Conservation (phyloP, 35 echinoderm and acorn worm genomes). For the Heliocidaris erythrogramma region DNA sequence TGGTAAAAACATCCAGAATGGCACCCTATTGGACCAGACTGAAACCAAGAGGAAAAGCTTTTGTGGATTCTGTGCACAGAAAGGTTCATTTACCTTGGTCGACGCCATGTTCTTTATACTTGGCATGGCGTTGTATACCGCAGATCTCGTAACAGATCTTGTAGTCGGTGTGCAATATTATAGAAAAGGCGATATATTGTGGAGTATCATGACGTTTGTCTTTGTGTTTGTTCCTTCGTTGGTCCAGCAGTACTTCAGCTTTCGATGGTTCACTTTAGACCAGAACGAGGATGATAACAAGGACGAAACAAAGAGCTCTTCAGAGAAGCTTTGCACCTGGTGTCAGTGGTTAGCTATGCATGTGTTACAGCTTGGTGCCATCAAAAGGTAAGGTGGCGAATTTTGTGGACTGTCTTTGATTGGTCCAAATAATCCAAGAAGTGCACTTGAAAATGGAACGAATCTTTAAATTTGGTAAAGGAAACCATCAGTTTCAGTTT, state of each 20-base stretch:
- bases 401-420: too few species aligned
- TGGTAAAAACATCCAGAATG: background rate
- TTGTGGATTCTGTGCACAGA: background rate
- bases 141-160: slow-evolving; percentile 79
- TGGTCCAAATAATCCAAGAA: too few species aligned
- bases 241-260: slow-evolving; percentile 50
- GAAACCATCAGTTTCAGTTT: too few species aligned
- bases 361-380: slow-evolving; percentile 76
- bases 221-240: slow-evolving; percentile 82
- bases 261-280: slow-evolving; percentile 66
- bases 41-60: background rate
- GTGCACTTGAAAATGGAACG: too few species aligned
- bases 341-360: slow-evolving; percentile 67
- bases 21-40: background rate
- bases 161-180: slow-evolving; percentile 73
- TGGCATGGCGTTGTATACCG: slow-evolving; percentile 80
- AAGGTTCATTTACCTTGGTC: slow-evolving; percentile 51
- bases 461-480: too few species aligned
- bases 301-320: background rate
- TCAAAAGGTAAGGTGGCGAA: slow-evolving; percentile 67
- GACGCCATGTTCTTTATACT: slow-evolving; percentile 78
- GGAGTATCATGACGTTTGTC: slow-evolving; percentile 81
- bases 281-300: background rate
- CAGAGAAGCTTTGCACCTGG: slow-evolving; percentile 63
- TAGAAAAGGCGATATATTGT: slow-evolving; percentile 41